Conservation (phyloP, 2,888 invertebrate genomes). For the Calephelis perditalis region DNA sequence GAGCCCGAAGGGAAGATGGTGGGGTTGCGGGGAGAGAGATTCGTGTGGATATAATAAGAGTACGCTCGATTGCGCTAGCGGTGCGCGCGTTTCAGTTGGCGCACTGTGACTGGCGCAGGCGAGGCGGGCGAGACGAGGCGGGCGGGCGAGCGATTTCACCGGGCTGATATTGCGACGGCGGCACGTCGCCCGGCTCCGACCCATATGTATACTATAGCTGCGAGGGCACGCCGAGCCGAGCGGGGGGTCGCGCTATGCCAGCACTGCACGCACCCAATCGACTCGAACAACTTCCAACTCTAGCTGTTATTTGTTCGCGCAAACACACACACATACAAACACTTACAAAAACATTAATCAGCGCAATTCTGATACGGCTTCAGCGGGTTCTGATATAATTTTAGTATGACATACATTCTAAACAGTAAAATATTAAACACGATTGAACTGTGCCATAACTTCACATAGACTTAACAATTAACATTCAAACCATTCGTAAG, state of each 20-base stretch:
- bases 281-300: conserved; percentile 42
- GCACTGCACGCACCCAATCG: conserved; percentile 62
- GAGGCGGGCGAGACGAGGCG: conserved; percentile 71
- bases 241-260: conserved; percentile 57
- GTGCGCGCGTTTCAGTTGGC: conserved; percentile 78
- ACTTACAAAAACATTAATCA: conserved; percentile 30
- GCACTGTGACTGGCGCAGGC: conserved; percentile 77
- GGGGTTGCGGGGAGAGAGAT: conserved; percentile 48
- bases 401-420: not conserved
- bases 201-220: conserved; percentile 65
- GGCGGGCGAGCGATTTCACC: conserved; percentile 77
- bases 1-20: conserved; percentile 41
- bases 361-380: conserved; percentile 36
- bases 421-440: not conserved
- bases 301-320: conserved; percentile 51
- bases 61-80: conserved; percentile 71
- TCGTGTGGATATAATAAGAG: conserved; percentile 51
- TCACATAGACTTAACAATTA: too few relatives aligned
- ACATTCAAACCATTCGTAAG: too few relatives aligned
- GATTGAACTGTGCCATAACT: too few relatives aligned
- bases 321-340: conserved; percentile 28
- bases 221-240: conserved; percentile 63
- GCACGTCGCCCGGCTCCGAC: conserved; percentile 59
- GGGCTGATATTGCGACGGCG: conserved; percentile 76
- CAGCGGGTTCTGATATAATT: conserved; percentile 23